Base-by-base conservation (phyloP, 2,113 vertebrate genomes). In the Semnornis frantzii region DNA sequence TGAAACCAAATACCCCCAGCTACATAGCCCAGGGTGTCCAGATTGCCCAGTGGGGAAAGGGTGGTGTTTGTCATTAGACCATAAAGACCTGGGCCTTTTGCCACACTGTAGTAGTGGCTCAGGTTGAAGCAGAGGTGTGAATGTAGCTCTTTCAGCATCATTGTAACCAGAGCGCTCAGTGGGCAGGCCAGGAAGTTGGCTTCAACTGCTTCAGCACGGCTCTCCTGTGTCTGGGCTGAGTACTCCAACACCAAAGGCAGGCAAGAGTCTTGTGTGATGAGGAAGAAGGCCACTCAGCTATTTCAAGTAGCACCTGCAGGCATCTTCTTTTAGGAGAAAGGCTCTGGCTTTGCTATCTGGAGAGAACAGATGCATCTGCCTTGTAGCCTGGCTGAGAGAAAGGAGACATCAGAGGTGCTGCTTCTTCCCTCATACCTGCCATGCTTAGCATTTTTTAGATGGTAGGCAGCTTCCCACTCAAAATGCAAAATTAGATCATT, bases 401-500 rank as follows among this genome's bases (percentile, higher is more conserved):
- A 42, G 66, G 54, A 86, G 65, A 76, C 44, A n/a, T 64, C 63
- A 87, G 58, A 87, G 58, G 37, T 75, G 46, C 58, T 87, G 76
- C 74, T 92, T 90, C 60, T 37, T 85, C 75, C 52, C 65, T 90
- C 90, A 58, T 88, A 83, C 90, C 83, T 93, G 70, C 80, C 76
- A 0, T 92, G 73, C 62, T 75, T 86, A 46, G 65, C 82, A 81
- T 69, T 90, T 88, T 93, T 92, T 30, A 83, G 81, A 54, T 48
- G 73, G 82, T 65, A 93, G 69, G 73, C 95, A 90, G 79, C 95
- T 94, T 94, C 93, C 96, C 95, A 94, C 95, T 92, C 82, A 48
- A 46, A 87, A 75, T 88, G 44, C 65, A 86, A 88, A 90, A 92
- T 89, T 50, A 76, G 78, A 82, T 86, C 23, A 55, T 71, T 92